Percentiles rank a stretch among this genome's conserved stretches.
These are phyloP conservation scores for Silurus meridionalis DNA, from an alignment of 2,113 vertebrate species.

Conservation along the genomic window DNA sequence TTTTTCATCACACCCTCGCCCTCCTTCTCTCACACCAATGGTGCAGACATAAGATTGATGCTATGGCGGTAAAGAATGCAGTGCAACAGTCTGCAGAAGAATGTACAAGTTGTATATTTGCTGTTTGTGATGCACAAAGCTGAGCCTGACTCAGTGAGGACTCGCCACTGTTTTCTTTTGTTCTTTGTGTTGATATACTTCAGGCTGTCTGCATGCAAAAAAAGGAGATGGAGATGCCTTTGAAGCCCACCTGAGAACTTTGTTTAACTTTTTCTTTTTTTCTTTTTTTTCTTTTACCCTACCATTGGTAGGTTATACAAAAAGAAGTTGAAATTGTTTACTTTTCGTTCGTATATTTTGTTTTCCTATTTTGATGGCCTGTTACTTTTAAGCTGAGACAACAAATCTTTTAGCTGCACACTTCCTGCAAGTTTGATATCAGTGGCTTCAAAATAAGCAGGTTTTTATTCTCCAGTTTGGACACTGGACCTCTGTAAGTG, in stretches of 20 bases:
- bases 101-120: conserved; percentile 13
- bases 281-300: conserved; percentile 16
- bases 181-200: conserved; percentile 29
- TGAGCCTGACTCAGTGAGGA: conserved; percentile 20
- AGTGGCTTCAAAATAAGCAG: background rate
- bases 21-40: conserved; percentile 1
- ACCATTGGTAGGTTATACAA: background rate
- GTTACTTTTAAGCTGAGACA: background rate
- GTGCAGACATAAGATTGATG: background rate
- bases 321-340: conserved; percentile 20
- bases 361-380: background rate
- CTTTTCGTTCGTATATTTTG: background rate
- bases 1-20: conserved; percentile 19
- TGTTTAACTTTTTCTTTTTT: conserved; percentile 15
- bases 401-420: background rate
- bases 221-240: conserved; percentile 26
- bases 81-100: background rate
- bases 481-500: too few relatives aligned
- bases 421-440: background rate
- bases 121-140: conserved; percentile 23
- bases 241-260: conserved; percentile 43
- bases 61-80: conserved; percentile 8
- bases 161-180: conserved; percentile 27
- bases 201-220: conserved; percentile 26
- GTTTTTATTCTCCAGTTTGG: background rate